phyloP scores from a whole-genome alignment of 2,797 vertebrate species.

The Rhodeus uyekii region DNA sequence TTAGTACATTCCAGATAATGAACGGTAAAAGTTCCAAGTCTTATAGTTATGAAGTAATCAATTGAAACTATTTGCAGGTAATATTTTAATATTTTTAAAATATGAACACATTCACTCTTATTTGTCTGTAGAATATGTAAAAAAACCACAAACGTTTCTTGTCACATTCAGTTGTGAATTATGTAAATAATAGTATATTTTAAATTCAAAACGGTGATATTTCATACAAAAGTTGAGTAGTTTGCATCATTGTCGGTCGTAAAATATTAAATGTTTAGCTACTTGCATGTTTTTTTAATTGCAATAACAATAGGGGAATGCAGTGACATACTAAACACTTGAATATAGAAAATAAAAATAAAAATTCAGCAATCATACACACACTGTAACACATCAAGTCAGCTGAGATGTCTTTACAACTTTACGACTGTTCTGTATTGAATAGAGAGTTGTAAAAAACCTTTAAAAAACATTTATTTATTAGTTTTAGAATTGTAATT shows the following conservation, averaged over 20 bases:
- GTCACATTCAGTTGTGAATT: neutral
- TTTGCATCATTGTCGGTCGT: neutral
- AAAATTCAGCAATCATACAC: no score
- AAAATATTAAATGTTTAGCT: neutral
- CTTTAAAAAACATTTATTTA: no score
- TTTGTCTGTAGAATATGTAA: neutral
- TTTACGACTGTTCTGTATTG: no score
- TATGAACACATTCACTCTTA: neutral
- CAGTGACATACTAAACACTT: no score
- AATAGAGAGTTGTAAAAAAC: no score
- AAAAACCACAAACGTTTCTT: neutral
- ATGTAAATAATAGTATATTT: neutral
- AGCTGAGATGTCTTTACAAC: no score
- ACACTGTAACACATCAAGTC: no score
- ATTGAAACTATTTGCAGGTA: neutral
- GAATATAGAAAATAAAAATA: no score
- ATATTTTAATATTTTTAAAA: neutral
- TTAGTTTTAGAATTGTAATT: no score
- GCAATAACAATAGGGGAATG: no score
- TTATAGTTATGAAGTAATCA: neutral
- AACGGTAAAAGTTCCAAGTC: neutral
- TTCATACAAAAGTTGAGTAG: neutral
- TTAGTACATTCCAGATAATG: neutral
- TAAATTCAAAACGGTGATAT: neutral
- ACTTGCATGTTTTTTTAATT: neutral